phyloP scores from a whole-genome alignment of 1,140 invertebrate genomes.

The Caenorhabditis tropicalis region DNA sequence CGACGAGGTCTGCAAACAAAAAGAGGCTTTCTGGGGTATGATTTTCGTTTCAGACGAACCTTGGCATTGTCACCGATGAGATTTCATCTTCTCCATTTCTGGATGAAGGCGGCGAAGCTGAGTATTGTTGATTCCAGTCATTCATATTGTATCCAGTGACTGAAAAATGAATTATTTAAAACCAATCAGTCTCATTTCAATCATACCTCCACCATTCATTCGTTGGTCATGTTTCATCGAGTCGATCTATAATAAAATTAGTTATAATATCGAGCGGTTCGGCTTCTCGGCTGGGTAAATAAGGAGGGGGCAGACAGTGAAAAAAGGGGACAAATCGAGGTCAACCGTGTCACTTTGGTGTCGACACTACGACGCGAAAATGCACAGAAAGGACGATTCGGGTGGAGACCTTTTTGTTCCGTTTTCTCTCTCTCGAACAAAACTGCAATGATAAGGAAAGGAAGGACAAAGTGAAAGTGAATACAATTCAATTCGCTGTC shows the following conservation, averaged over 20 bases:
- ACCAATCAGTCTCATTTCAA: neutral
- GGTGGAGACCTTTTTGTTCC: neutral
- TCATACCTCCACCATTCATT: constrained; percentile 32
- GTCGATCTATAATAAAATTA: constrained; percentile 24
- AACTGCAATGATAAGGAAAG: no score
- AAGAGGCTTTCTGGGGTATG: neutral
- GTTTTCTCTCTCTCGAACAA: no score
- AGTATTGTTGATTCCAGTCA: constrained; percentile 23
- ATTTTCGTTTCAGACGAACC: neutral
- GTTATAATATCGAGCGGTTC: neutral
- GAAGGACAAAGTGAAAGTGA: neutral
- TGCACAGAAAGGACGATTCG: neutral
- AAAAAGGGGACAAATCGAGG: constrained; percentile 1
- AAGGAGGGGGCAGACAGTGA: neutral
- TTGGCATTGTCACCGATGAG: neutral
- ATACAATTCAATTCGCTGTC: neutral
- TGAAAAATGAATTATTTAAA: neutral
- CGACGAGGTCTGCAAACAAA: neutral
- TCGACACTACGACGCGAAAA: neutral
- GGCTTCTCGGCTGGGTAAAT: neutral
- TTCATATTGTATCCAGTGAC: neutral
- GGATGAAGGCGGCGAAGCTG: neutral
- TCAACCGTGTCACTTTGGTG: constrained; percentile 37
- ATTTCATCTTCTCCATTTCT: neutral
- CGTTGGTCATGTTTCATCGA: constrained; percentile 28